Evolutionary conservation across 1,140 invertebrate genomes (phyloP), one percentile per base, ranked within the genome.

Genomic region (Drosophila navojoa): DNA sequence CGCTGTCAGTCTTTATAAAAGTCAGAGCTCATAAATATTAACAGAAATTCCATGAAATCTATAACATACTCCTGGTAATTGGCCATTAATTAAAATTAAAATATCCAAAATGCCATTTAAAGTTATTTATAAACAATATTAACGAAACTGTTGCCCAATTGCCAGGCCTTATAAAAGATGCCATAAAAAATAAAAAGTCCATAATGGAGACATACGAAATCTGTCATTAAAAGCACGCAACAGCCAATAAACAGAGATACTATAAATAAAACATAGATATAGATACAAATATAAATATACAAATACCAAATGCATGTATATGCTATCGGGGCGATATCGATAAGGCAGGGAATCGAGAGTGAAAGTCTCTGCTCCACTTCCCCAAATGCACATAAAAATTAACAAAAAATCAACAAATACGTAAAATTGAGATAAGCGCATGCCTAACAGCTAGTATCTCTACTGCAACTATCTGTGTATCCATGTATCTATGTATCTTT

Each of bases 1-100:
- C 57, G 57, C 72, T 71, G 81, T 86, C 82, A 79, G 75, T 82
- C 81, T 82, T 87, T 72, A 81, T 87, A 74, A 79, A 61, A 71
- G 77, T 29, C 27, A 32, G 35, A 29, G 32, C 44, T 42, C 47
- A 27, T 44, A 19, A 45, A 70, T 75, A 73, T 49, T 55, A 59
- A 40, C 42, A 44, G 61, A 78, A 86, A 66, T 59, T 73, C n/a
- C 42, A 50, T 29, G 15, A 25, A 71, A 66, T 42, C 25, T 47
- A n/a, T n/a, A 29, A 64, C 10, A 16, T 52, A 54, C 29, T 47
- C 15, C 29, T 22, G 40, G 54, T 75, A 75, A 87, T 71, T 71
- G 79, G 47, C 52, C 76, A 79, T 79, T 87, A 87, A 86, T 72
- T 70, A 76, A 80, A 60, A 67, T 78, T 45, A 16, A 45, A 16